Evolutionary conservation across 2,888 invertebrate genomes (phyloP).

Genomic region (Petrophora chlorosata): DNA sequence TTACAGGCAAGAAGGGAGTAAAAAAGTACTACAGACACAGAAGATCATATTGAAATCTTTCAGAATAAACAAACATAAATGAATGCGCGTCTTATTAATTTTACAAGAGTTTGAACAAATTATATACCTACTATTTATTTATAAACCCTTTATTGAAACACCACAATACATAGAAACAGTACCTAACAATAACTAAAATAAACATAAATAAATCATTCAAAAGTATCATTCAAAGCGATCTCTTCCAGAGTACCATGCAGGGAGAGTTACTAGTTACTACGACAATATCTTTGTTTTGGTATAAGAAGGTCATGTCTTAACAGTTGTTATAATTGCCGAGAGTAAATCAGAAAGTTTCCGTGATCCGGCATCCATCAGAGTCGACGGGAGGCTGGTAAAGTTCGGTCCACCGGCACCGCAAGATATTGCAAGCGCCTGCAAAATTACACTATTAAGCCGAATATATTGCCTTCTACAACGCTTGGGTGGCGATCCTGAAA

Average conservation of each 20-base stretch:
- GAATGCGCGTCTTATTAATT: too few relatives aligned
- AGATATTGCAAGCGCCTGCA: slow-evolving; percentile 63
- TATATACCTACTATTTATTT: too few relatives aligned
- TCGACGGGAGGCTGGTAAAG: slow-evolving; percentile 42
- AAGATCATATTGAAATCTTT: neutral
- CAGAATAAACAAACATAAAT: neutral
- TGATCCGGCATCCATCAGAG: slow-evolving; percentile 55
- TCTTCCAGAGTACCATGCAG: too few relatives aligned
- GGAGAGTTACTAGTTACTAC: too few relatives aligned
- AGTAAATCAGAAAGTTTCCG: slow-evolving; percentile 22
- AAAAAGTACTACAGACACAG: neutral
- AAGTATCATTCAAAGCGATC: too few relatives aligned
- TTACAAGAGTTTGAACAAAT: too few relatives aligned
- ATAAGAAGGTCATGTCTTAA: too few relatives aligned
- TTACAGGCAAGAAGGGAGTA: neutral
- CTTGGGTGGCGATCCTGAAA: slow-evolving; percentile 19
- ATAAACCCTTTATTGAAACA: too few relatives aligned
- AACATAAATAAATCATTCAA: too few relatives aligned
- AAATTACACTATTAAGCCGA: slow-evolving; percentile 66
- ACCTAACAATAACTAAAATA: too few relatives aligned
- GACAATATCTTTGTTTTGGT: too few relatives aligned
- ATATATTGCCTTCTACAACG: slow-evolving; percentile 56
- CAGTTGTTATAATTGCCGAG: slow-evolving; percentile 38
- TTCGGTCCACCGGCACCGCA: slow-evolving; percentile 57
- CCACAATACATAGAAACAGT: too few relatives aligned